Evolutionary conservation across 2,113 vertebrate genomes (phyloP).

Genomic region (Xerus inauris): DNA sequence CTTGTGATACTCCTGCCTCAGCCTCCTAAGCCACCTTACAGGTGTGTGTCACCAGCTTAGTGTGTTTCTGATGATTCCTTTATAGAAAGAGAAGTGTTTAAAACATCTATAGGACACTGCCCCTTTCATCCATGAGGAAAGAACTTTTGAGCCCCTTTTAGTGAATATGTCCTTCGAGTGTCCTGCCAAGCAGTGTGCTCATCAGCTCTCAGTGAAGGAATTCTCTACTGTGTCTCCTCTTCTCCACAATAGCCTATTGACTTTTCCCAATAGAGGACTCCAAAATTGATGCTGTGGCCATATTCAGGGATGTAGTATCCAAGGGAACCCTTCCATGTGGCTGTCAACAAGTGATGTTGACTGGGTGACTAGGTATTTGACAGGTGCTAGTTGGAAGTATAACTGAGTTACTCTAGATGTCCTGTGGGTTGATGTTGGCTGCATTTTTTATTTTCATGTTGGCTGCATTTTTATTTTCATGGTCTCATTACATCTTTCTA

Average conservation of each 20-base stretch:
- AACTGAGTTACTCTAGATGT: slow-evolving; percentile 11
- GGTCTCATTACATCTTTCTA: neutral
- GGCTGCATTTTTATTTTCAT: slow-evolving; percentile 73
- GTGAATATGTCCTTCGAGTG: neutral
- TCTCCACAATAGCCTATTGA: slow-evolving; percentile 39
- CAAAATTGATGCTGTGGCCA: slow-evolving; percentile 49
- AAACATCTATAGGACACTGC: neutral
- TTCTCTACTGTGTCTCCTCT: slow-evolving; percentile 49
- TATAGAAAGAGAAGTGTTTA: neutral
- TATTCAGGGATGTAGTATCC: slow-evolving; percentile 37
- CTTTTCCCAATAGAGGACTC: neutral
- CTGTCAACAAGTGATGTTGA: slow-evolving; percentile 56
- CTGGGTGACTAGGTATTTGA: slow-evolving; percentile 63
- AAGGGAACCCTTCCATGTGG: slow-evolving; percentile 75
- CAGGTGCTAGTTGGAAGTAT: slow-evolving; percentile 23
- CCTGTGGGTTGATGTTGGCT: slow-evolving; percentile 67
- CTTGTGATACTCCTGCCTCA: no score
- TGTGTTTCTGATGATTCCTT: neutral
- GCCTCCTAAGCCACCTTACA: no score
- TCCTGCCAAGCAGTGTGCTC: neutral
- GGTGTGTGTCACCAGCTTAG: neutral
- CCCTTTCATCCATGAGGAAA: neutral
- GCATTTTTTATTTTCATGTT: slow-evolving; percentile 73
- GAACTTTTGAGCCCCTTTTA: neutral
- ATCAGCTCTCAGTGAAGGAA: slow-evolving; percentile 49